These are phyloP conservation scores for Trogon surrucura DNA, from an alignment of 2,113 vertebrate genomes.

Conservation along the genomic window DNA sequence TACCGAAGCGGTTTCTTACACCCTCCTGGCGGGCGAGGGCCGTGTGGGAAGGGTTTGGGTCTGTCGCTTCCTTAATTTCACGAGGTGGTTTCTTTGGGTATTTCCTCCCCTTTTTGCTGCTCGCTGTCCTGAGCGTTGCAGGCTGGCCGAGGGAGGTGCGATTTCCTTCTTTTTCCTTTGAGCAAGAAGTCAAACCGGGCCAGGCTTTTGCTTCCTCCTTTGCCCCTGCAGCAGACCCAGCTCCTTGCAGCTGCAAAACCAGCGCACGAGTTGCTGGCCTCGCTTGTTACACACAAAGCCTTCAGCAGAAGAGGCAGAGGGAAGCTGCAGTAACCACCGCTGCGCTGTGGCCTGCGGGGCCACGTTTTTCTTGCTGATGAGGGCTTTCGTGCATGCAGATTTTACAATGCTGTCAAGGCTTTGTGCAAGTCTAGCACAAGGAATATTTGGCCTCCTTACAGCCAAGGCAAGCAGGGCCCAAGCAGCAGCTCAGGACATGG, in stretches of 20 bases:
- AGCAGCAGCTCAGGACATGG: background rate
- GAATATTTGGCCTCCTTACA: background rate
- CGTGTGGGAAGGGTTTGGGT: background rate
- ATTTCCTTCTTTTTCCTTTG: background rate
- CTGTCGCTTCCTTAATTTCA: background rate
- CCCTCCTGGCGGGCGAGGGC: background rate
- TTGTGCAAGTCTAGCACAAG: background rate
- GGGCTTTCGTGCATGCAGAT: background rate
- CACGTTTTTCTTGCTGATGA: background rate
- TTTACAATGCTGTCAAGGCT: background rate
- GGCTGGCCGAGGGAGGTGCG: background rate
- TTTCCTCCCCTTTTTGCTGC: background rate
- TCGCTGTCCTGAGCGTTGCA: background rate
- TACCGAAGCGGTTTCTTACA: background rate
- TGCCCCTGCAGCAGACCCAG: background rate
- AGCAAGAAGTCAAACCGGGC: background rate
- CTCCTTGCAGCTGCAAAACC: conserved; percentile 13
- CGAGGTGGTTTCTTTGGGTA: background rate
- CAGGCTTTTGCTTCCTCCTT: conserved; percentile 20
- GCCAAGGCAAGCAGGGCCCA: background rate
- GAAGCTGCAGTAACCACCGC: background rate
- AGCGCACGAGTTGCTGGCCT: background rate
- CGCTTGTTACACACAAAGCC: background rate
- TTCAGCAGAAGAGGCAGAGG: background rate
- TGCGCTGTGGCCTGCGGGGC: background rate